Conservation (phyloP, 2,888 invertebrate species). For the Caenorhabditis sp. region DNA sequence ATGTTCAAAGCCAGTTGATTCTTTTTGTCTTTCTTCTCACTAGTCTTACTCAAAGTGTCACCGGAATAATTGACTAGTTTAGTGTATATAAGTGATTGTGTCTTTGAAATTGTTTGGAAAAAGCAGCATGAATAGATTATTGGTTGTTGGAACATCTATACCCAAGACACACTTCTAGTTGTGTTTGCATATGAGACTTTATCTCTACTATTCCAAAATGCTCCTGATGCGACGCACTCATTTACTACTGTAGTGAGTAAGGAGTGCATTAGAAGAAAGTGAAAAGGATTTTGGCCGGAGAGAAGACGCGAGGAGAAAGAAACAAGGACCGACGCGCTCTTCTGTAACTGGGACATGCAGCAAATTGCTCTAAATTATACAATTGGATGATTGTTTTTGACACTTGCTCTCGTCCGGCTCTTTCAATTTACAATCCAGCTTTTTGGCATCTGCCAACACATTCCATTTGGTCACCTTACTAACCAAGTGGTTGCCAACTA, state of each 20-base stretch:
- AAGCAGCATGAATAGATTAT: conserved; percentile 52
- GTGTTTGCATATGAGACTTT: conserved; percentile 11
- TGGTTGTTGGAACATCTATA: conserved; percentile 22
- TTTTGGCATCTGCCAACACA: conserved; percentile 26
- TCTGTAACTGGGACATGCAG: conserved; percentile 42
- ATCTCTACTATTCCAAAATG: conserved; percentile 10
- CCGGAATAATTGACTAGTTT: background rate
- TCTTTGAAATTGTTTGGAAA: conserved; percentile 32
- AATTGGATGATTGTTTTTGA: conserved; percentile 73
- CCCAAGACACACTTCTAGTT: conserved; percentile 46
- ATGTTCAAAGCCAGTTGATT: background rate
- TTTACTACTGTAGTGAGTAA: conserved; percentile 38
- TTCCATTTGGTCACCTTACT: conserved; percentile 44
- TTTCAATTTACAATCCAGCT: conserved; percentile 52
- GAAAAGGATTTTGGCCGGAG: conserved; percentile 29
- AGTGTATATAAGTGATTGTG: conserved; percentile 18
- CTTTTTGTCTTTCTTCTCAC: conserved; percentile 8
- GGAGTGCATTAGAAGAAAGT: conserved; percentile 47
- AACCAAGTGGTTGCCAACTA: conserved; percentile 30
- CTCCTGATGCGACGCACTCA: conserved; percentile 8
- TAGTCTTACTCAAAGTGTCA: background rate
- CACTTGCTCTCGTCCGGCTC: conserved; percentile 61
- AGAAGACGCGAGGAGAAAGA: conserved; percentile 4
- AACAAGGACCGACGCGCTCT: conserved; percentile 20
- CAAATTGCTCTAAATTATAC: conserved; percentile 68